A percentile compares a stretch with the other conserved stretches of the same genome.
These are phyloP conservation scores for Epizoanthus fatuus DNA, from an alignment of 92 coral and sea anemone species.

Conservation along the genomic window DNA sequence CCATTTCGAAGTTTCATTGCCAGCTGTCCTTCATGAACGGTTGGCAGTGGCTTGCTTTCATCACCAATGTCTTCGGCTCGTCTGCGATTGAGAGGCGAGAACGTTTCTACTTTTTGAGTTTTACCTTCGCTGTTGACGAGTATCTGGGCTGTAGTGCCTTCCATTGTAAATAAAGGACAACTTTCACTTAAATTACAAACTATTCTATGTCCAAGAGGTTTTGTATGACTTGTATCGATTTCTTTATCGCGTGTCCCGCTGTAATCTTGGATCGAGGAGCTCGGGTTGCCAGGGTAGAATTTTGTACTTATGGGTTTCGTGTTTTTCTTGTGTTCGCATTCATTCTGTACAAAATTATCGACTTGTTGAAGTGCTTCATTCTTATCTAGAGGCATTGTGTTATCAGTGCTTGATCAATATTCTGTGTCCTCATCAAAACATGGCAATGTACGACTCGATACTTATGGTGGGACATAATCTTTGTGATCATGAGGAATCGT, in stretches of 20 bases:
- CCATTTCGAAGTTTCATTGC: too few relatives aligned
- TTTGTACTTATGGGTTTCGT: not conserved
- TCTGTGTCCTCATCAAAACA: not conserved
- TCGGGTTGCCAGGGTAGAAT: not conserved
- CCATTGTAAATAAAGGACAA: not conserved
- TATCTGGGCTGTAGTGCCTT: not conserved
- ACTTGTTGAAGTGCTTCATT: not conserved
- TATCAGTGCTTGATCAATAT: not conserved
- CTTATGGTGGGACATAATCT: too few relatives aligned
- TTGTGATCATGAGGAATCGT: not conserved
- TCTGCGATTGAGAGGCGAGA: not conserved
- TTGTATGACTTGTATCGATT: not conserved
- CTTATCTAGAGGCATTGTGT: not conserved
- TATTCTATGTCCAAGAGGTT: not conserved
- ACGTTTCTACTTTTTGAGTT: not conserved
- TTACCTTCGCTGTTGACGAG: not conserved
- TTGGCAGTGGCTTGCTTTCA: too few relatives aligned
- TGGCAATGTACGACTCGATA: too few relatives aligned
- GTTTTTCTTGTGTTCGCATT: not conserved
- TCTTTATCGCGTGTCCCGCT: not conserved
- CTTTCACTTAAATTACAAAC: not conserved
- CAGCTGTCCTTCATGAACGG: too few relatives aligned
- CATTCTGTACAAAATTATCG: not conserved
- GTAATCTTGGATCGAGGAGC: not conserved
- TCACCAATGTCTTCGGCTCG: slow-evolving; percentile 16